These are phyloP conservation scores for Yponomeuta evonymella DNA, from an alignment of 2,888 invertebrate genomes.

Conservation along the genomic window DNA sequence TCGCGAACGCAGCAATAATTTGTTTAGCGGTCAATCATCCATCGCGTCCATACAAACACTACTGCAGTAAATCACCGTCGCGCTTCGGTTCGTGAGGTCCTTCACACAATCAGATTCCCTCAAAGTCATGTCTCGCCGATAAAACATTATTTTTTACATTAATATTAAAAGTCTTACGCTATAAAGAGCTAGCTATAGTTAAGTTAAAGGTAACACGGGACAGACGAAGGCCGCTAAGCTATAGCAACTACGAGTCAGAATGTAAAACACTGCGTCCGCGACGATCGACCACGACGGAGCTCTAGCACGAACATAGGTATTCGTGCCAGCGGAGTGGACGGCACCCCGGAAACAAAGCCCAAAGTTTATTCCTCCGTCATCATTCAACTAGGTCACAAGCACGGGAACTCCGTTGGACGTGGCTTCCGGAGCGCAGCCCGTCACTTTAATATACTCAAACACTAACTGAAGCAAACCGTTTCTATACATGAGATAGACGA, in stretches of 20 bases:
- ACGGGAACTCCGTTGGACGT: background rate
- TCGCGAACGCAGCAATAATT: no score
- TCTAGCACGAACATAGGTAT: no score
- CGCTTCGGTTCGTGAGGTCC: no score
- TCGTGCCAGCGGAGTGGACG: background rate
- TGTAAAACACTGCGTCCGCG: background rate
- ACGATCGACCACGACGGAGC: background rate
- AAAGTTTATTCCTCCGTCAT: background rate
- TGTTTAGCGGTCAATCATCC: no score
- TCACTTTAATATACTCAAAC: background rate
- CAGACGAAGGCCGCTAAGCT: background rate
- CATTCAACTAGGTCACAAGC: background rate
- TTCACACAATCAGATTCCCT: background rate
- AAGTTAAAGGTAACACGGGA: background rate
- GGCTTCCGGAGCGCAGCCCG: background rate
- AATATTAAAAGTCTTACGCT: background rate
- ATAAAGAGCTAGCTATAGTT: slow-evolving; percentile 12
- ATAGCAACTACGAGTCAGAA: background rate
- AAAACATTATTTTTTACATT: background rate
- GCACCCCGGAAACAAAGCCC: background rate
- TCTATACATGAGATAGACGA: background rate
- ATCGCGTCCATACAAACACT: no score
- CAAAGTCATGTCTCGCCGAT: background rate
- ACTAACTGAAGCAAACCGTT: background rate
- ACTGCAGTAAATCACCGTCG: no score